Conservation (phyloP, 2,888 invertebrate species). For the Agrilus mali region DNA sequence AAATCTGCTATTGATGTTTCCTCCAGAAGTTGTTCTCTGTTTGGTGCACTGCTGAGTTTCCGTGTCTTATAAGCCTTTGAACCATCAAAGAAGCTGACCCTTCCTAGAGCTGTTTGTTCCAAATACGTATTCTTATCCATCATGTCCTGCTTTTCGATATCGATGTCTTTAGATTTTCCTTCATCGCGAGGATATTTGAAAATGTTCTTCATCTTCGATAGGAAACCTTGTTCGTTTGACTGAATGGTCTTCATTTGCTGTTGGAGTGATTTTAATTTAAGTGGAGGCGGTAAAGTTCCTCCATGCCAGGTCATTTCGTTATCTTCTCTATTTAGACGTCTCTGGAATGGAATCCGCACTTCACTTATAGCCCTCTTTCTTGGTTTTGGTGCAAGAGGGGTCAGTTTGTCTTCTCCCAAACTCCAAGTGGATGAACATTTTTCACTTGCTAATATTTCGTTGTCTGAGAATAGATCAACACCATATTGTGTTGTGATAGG, state of each 20-base stretch:
- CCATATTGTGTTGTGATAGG: slow-evolving; percentile 39
- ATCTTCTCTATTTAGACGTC: slow-evolving; percentile 27
- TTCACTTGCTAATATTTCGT: slow-evolving; percentile 61
- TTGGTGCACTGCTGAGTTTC: no score
- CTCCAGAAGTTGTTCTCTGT: slow-evolving; percentile 53
- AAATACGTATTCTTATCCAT: slow-evolving; percentile 7
- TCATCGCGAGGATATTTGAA: slow-evolving; percentile 15
- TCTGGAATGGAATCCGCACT: slow-evolving; percentile 30
- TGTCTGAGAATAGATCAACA: slow-evolving; percentile 59
- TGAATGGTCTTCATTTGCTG: slow-evolving; percentile 3
- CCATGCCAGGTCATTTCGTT: slow-evolving; percentile 58
- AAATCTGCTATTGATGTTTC: slow-evolving; percentile 75
- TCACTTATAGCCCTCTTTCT: slow-evolving; percentile 52
- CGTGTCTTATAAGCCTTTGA: slow-evolving; percentile 4
- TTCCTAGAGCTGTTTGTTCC: background rate
- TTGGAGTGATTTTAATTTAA: slow-evolving; percentile 9
- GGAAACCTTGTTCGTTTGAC: slow-evolving; percentile 10
- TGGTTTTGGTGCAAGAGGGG: slow-evolving; percentile 29
- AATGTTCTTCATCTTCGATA: slow-evolving; percentile 17
- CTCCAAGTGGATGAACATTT: slow-evolving; percentile 40
- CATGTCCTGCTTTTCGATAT: slow-evolving; percentile 12
- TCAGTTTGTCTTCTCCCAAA: slow-evolving; percentile 35
- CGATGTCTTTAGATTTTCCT: slow-evolving; percentile 8
- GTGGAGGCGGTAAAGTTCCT: slow-evolving; percentile 12
- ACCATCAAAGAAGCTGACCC: background rate